Evolutionary conservation across 2,797 vertebrate genomes (phyloP), one percentile per base, ranked within the genome.

Genomic region (Uromys caudimaculatus): DNA sequence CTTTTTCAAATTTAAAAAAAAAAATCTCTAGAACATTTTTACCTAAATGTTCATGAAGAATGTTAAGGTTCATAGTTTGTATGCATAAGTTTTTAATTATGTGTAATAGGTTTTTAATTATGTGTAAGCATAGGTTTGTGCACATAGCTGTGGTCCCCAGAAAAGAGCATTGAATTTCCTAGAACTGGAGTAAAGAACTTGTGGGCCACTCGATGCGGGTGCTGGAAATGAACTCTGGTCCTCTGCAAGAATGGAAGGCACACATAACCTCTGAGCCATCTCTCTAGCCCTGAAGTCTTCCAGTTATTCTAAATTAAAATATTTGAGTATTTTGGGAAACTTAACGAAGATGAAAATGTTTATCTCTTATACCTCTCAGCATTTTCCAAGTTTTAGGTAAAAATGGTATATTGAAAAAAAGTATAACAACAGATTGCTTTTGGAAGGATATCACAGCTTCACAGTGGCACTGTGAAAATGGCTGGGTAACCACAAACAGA

Each of bases 361-460:
- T 95, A 76, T 81, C 56, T 90, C 38, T 35, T 73, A 2, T 58
- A 62, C 4, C 1, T 56, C 27, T 64, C 6, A 29, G 60, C 8
- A 84, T 83, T 96, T 97, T 69, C 52, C 32, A 84, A 96, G 23
- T 0, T 0, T 38, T 78, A 95, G 75, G 73, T 87, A 94, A 77
- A 71, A 81, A 89, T 79, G 23, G 47, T 62, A 56, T 69, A 12
- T 21, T 58, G 47, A 21, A 69, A 88, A 84, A 88, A 0, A 92
- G 75, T 60, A 35, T 88, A 50, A n/a, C 88, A 95, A 56, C 92
- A 98, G 83, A 95, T 93, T 94, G 56, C 85, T 93, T 93, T 94
- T 29, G 69, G 41, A 96, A 79, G 38, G 52, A 77, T 4, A 77
- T 27, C 85, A 35, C 77, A 88, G 38, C 92, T 96, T 96, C 35